Base-by-base conservation (phyloP, 2,113 vertebrate genomes). In the Phyllostomus discolor region DNA sequence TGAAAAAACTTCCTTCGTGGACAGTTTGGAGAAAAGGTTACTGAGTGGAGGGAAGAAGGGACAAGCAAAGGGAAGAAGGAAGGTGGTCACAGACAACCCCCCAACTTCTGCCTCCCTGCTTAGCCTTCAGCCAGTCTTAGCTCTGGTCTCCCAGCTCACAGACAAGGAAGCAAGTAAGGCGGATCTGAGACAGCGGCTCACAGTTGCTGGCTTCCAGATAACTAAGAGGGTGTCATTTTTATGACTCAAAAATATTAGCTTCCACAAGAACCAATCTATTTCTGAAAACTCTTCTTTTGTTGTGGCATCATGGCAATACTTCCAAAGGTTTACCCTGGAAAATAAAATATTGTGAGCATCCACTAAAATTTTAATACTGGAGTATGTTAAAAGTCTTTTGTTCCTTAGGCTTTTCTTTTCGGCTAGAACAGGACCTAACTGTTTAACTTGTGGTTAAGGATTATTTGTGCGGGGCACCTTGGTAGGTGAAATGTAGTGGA, bases 401-500 rank as follows among this genome's bases (percentile, higher is more conserved):
- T 98, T 98, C 79, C 73, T 20, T 57, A 16, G 50, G 78, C 91
- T 96, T 97, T 98, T 97, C 97, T 97, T 90, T 94, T 97, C 54
- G 2, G 93, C 73, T 66, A 2, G 52, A 98, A 98, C 98, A 98
- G 98, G 95, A 96, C 97, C 98, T 97, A 97, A 98, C 98, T 98
- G 98, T 98, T 98, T 97, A 98, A 97, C 97, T 98, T 98, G 98
- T 11, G 96, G 98, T 97, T 97, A 90, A 97, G 97, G 97, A 95
- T 98, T 98, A 97, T 98, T 98, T 98, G 98, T 97, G 95, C 57
- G 96, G 97, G 97, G 98, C 96, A 98, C 98, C 98, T 98, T 97
- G 83, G 97, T 98, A 98, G 98, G 98, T 98, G 97, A 98, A 98
- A 98, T 94, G 0, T 97, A 98, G 95, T 64, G 95, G 98, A 97